Base-by-base conservation (phyloP, 2,113 vertebrate genomes). In the Channa argus region DNA sequence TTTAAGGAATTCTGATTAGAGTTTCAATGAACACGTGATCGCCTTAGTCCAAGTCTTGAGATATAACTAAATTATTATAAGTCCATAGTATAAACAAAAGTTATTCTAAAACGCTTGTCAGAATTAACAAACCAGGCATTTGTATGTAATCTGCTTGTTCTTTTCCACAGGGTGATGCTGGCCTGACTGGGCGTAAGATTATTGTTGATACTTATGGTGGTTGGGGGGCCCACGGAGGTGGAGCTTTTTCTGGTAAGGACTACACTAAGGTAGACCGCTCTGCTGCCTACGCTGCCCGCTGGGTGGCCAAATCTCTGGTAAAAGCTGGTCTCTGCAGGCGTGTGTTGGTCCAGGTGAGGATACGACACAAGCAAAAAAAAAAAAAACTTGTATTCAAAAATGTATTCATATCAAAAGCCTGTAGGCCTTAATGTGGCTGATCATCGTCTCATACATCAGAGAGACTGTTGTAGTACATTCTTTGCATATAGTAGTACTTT, bases 221-320 rank as follows among this genome's bases (percentile, higher is more conserved):
- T 6, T 98, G 97, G 97, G 97, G 97, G 1, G 97, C 97, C 7
- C 97, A 99, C 1, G 97, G 97, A 0, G 97, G 97, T 0, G 97
- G 97, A 2, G 97, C 97, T 11, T 99, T 99, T 86, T 99, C 97
- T 10, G 97, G 97, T 14, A 99, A 99, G 86, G 97, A 99, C 91
- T 99, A 98, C 91, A 98, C 97, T 59, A 99, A 99, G 75, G 97
- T 99, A 69, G 97, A 99, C 73, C 96, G 97, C 41, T 99, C 97
- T 1, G 97, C 97, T 2, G 97, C 97, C 44, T 98, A 99, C 1
- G 97, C 97, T 2, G 97, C 97, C 0, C 97, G 97, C 74, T 98
- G 97, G 97, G 97, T 98, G 55, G 97, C 97, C 91, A 99, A 98
- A 63, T 99, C 97, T 62, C 94, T 99, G 43, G 95, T 98, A 66